phyloP scores from a whole-genome alignment of 2,888 invertebrate genomes.

The Papilio protenor region DNA sequence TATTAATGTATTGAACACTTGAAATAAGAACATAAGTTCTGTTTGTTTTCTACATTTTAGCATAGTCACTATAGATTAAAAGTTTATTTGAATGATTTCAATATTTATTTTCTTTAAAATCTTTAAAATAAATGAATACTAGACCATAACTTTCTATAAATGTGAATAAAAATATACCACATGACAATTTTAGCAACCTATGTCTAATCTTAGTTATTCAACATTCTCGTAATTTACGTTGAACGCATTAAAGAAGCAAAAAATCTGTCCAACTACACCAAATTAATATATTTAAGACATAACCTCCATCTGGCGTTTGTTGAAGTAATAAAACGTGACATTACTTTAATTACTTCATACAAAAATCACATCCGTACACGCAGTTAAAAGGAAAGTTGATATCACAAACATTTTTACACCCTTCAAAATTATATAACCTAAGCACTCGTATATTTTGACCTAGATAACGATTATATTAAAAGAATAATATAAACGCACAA shows the following conservation, averaged over 20 bases:
- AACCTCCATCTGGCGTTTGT: conserved; percentile 1
- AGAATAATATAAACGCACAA: conserved; percentile 43
- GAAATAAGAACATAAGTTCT: background rate
- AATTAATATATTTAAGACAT: background rate
- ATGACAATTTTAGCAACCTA: background rate
- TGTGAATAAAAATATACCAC: background rate
- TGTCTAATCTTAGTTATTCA: background rate
- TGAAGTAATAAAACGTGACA: conserved; percentile 20
- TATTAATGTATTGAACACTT: background rate
- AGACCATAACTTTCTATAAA: background rate
- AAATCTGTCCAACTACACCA: background rate
- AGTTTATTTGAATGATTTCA: background rate
- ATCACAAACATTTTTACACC: background rate
- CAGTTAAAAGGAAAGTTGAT: background rate
- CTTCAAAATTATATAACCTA: conserved; percentile 26
- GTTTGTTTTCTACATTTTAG: background rate
- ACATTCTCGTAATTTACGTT: background rate
- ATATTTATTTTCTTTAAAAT: background rate
- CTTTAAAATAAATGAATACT: background rate
- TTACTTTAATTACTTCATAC: background rate
- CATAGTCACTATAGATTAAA: background rate
- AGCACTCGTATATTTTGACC: background rate
- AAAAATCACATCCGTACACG: conserved; percentile 4
- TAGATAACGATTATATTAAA: background rate
- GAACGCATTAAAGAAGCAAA: background rate